phyloP scores from a whole-genome alignment of 2,888 invertebrate genomes.

The Agapetus fuscipes region DNA sequence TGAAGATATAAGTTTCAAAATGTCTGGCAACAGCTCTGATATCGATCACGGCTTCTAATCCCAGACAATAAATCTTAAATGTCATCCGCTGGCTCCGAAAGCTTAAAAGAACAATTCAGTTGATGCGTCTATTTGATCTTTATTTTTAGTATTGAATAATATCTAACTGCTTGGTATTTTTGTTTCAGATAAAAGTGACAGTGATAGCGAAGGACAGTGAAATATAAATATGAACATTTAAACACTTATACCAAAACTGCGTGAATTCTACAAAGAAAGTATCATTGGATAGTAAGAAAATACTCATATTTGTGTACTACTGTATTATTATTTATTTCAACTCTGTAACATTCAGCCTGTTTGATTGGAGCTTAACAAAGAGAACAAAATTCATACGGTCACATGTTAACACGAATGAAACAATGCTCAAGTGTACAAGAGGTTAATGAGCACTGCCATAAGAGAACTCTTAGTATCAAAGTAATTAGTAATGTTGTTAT shows the following conservation, averaged over 20 bases:
- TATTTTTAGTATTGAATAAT: conserved; percentile 6
- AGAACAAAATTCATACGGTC: background rate
- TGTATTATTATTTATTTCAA: conserved; percentile 3
- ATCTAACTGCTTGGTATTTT: conserved; percentile 19
- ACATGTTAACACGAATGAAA: conserved; percentile 1
- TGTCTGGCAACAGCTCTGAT: too few relatives aligned
- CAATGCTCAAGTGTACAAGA: conserved; percentile 17
- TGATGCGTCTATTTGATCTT: too few relatives aligned
- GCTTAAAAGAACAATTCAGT: too few relatives aligned
- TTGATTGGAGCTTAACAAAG: background rate
- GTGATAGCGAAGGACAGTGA: conserved; percentile 86
- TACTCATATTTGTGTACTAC: conserved; percentile 5
- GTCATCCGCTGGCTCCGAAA: too few relatives aligned
- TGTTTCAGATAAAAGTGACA: conserved; percentile 84
- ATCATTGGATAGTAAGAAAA: conserved; percentile 4
- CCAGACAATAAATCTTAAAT: too few relatives aligned
- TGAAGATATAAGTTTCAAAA: too few relatives aligned
- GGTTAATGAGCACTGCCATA: conserved; percentile 21
- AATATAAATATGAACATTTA: background rate
- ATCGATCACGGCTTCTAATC: too few relatives aligned
- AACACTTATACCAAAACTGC: too few relatives aligned
- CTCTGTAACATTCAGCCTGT: background rate
- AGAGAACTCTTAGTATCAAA: conserved; percentile 18
- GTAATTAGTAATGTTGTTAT: conserved; percentile 9
- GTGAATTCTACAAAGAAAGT: too few relatives aligned